A percentile compares a stretch with the other conserved stretches of the same genome.
Conservation (phyloP, 2,797 vertebrate genomes). For the Lagocephalus sceleratus region DNA sequence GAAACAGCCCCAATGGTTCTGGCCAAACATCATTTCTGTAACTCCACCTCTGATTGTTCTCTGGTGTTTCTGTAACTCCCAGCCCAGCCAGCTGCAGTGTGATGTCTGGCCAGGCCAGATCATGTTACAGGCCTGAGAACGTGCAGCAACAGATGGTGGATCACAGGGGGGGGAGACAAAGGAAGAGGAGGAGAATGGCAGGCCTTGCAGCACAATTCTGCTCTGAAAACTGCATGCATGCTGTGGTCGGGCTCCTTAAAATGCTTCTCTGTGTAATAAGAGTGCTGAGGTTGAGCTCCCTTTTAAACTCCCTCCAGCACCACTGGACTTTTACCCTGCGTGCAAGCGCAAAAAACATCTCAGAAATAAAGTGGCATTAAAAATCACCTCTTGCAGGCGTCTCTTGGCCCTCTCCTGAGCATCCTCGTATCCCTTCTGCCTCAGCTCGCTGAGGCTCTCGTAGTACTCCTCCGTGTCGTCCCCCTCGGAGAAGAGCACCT, state of each 20-base stretch:
- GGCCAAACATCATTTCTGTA: constrained; percentile 37
- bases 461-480: constrained; percentile 96
- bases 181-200: constrained; percentile 46
- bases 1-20: constrained; percentile 38
- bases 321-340: not conserved
- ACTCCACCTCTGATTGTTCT: constrained; percentile 65
- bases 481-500: constrained; percentile 89
- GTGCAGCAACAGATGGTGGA: constrained; percentile 70
- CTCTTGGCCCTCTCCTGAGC: constrained; percentile 85
- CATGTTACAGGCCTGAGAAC: constrained; percentile 66
- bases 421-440: constrained; percentile 92
- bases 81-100: constrained; percentile 52
- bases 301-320: not conserved
- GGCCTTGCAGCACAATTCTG: constrained; percentile 26
- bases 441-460: constrained; percentile 92
- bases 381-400: constrained; percentile 87
- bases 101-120: constrained; percentile 55
- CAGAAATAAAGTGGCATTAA: not conserved
- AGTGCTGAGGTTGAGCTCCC: not conserved
- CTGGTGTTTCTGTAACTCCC: constrained; percentile 41
- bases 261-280: not conserved
- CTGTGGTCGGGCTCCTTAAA: not conserved
- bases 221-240: constrained; percentile 20
- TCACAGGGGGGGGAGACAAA: constrained; percentile 22
- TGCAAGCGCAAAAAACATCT: not conserved